Percentiles rank a stretch among this genome's conserved stretches.
phyloP scores from a whole-genome alignment of 2,888 invertebrate species.

The Oligia latruncula region DNA sequence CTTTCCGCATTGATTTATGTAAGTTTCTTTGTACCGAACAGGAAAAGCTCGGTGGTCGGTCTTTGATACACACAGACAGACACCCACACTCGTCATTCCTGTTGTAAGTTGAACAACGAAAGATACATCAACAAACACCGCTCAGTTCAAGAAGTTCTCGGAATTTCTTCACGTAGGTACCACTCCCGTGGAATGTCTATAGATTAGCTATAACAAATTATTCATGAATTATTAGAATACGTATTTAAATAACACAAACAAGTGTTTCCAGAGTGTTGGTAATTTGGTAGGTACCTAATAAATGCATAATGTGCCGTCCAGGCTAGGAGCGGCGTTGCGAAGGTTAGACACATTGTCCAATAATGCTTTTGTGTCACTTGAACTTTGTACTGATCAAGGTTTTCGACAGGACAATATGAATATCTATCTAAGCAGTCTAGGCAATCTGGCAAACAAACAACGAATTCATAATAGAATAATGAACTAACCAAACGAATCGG shows the following conservation, averaged over 20 bases:
- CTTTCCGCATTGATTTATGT: constrained; percentile 54
- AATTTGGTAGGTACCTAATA: neutral
- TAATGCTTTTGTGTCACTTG: constrained; percentile 61
- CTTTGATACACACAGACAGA: constrained; percentile 69
- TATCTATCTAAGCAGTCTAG: constrained; percentile 2
- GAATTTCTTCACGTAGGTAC: constrained; percentile 66
- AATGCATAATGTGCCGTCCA: constrained; percentile 44
- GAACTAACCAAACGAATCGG: constrained; percentile 1
- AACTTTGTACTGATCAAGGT: constrained; percentile 65
- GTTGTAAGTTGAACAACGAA: constrained; percentile 72
- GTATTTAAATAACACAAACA: constrained; percentile 9
- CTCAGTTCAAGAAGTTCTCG: constrained; percentile 72
- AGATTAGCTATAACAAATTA: constrained; percentile 11
- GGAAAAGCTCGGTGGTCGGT: constrained; percentile 71
- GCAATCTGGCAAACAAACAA: constrained; percentile 10
- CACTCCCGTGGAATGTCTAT: constrained; percentile 61
- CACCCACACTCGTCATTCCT: constrained; percentile 67
- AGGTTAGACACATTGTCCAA: constrained; percentile 61
- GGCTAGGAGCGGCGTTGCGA: constrained; percentile 56
- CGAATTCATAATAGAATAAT: constrained; percentile 11
- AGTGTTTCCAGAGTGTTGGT: constrained; percentile 3
- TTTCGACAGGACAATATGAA: constrained; percentile 49
- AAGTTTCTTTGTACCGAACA: constrained; percentile 60
- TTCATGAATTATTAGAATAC: constrained; percentile 10
- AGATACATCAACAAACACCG: constrained; percentile 73